Evolutionary conservation across 2,888 invertebrate genomes (phyloP).

Genomic region (Parelbella ahira): DNA sequence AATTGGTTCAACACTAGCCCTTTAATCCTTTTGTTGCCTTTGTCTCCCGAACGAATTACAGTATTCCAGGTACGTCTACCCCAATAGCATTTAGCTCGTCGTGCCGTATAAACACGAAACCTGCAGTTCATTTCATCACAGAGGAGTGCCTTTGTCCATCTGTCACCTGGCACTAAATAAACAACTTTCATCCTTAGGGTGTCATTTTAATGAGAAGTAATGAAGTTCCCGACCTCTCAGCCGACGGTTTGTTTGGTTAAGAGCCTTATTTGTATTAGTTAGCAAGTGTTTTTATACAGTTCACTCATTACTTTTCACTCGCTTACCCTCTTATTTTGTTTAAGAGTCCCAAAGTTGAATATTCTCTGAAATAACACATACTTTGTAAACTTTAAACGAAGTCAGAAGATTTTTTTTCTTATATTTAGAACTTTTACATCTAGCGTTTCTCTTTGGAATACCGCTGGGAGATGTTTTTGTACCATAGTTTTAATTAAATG

Average conservation of each 20-base stretch:
- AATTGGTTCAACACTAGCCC: constrained; percentile 6
- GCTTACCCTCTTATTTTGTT: constrained; percentile 19
- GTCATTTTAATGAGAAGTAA: constrained; percentile 75
- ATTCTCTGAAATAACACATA: no score
- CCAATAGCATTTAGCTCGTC: constrained; percentile 26
- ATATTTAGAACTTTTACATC: not conserved
- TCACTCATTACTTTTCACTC: constrained; percentile 34
- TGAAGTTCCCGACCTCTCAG: constrained; percentile 61
- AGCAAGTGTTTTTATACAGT: constrained; percentile 59
- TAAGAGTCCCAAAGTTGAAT: constrained; percentile 13
- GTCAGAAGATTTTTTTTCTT: constrained; percentile 9
- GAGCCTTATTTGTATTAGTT: constrained; percentile 75
- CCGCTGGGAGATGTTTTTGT: no score
- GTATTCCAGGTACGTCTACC: constrained; percentile 1
- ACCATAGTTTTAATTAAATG: no score
- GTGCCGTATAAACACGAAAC: constrained; percentile 42
- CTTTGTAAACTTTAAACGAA: no score
- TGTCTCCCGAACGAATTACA: constrained; percentile 12
- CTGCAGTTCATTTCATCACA: constrained; percentile 43
- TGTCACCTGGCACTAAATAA: constrained; percentile 70
- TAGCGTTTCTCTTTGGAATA: not conserved
- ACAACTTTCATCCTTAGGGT: constrained; percentile 66
- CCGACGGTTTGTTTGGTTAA: constrained; percentile 68
- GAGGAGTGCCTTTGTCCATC: constrained; percentile 61
- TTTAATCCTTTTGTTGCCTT: constrained; percentile 15